These are phyloP conservation scores for Megalops cyprinoides DNA, from an alignment of 2,797 vertebrate genomes.

Conservation along the genomic window DNA sequence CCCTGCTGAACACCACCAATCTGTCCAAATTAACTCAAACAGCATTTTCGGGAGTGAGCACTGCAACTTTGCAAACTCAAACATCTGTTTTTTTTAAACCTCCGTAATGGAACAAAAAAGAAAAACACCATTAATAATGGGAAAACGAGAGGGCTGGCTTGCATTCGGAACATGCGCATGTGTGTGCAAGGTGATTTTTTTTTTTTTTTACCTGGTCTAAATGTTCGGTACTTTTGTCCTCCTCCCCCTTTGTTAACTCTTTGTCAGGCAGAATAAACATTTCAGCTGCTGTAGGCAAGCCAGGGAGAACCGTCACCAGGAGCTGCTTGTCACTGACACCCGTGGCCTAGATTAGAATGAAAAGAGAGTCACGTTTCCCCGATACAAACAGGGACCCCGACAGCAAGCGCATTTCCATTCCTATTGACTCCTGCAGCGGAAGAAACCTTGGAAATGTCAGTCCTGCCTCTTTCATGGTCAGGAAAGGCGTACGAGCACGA, in stretches of 20 bases:
- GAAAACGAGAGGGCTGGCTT: too few species aligned
- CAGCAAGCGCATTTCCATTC: neutral
- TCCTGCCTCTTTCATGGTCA: neutral
- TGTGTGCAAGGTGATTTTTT: neutral
- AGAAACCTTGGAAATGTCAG: neutral
- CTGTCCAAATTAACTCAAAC: neutral
- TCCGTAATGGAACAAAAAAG: neutral
- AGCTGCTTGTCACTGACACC: constrained; percentile 81
- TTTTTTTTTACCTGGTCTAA: constrained; percentile 87
- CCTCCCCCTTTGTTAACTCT: constrained; percentile 69
- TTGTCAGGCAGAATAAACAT: constrained; percentile 91
- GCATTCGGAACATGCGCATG: too few species aligned
- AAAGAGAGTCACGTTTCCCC: neutral
- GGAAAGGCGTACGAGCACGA: neutral
- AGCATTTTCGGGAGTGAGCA: neutral
- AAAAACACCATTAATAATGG: neutral
- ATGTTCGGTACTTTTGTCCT: constrained; percentile 76
- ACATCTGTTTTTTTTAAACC: neutral
- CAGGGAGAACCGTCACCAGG: constrained; percentile 87
- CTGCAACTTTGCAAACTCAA: neutral
- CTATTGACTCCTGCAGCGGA: neutral
- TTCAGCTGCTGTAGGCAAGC: constrained; percentile 89
- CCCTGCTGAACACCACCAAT: neutral
- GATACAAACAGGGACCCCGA: neutral
- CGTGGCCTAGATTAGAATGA: constrained; percentile 75